Percentiles rank a stretch among this genome's conserved stretches.
Conservation (phyloP, 2,113 vertebrate species). For the Ranitomeya variabilis region DNA sequence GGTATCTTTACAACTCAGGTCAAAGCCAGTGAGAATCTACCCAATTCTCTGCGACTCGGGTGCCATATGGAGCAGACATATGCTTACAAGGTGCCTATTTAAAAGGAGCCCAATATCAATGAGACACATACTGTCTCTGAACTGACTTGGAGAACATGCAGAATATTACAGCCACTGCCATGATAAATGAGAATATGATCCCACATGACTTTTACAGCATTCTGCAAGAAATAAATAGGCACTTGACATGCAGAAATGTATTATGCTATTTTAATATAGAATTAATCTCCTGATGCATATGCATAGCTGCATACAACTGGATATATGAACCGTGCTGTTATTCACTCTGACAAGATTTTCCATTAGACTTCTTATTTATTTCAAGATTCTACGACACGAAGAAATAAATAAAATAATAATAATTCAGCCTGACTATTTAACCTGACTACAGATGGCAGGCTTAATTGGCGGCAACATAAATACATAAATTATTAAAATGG, state of each 20-base stretch:
- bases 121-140: too few relatives aligned
- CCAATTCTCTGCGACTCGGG: background rate
- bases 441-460: constrained; percentile 24
- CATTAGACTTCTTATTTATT: constrained; percentile 34
- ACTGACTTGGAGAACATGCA: background rate
- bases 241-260: background rate
- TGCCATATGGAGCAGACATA: background rate
- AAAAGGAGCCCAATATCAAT: background rate
- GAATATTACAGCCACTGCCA: background rate
- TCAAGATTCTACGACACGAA: background rate
- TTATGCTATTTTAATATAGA: constrained; percentile 4
- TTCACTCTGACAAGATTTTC: constrained; percentile 11
- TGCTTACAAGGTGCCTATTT: background rate
- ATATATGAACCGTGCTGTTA: constrained; percentile 20
- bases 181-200: background rate
- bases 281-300: constrained; percentile 13
- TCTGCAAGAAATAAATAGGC: constrained; percentile 18
- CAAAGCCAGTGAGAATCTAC: background rate
- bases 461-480: constrained; percentile 47
- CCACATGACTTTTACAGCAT: background rate
- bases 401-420: constrained; percentile 33
- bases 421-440: constrained; percentile 21
- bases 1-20: background rate
- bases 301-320: background rate
- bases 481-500: constrained; percentile 48